These are phyloP conservation scores for Quadriops clusia DNA, from an alignment of 2,888 invertebrate species.

Conservation along the genomic window DNA sequence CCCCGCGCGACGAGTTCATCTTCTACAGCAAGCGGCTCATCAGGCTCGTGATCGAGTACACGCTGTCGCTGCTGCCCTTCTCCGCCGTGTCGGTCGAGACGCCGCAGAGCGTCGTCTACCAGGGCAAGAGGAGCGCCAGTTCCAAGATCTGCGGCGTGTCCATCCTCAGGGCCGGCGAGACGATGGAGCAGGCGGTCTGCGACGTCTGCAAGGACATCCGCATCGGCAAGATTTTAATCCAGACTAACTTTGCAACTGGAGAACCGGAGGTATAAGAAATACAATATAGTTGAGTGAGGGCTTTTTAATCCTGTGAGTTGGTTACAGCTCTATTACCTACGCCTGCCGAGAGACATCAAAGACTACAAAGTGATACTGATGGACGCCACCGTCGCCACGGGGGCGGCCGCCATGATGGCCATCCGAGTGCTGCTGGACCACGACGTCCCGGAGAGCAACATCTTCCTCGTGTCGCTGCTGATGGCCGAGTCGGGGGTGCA, in stretches of 20 bases:
- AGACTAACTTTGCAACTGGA: constrained; percentile 89
- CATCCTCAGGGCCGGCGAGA: constrained; percentile 94
- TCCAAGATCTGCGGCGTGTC: constrained; percentile 95
- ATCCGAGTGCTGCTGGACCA: constrained; percentile 94
- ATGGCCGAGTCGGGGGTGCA: constrained; percentile 98
- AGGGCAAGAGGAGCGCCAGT: constrained; percentile 73
- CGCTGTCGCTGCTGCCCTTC: constrained; percentile 85
- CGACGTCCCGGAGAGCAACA: constrained; percentile 90
- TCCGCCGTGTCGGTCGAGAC: constrained; percentile 74
- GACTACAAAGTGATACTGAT: constrained; percentile 90
- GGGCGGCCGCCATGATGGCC: constrained; percentile 99
- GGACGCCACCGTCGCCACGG: constrained; percentile 98
- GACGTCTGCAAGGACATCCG: constrained; percentile 96
- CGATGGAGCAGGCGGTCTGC: constrained; percentile 97
- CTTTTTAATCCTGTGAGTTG: no score
- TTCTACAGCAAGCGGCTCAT: constrained; percentile 98
- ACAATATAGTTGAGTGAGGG: neutral
- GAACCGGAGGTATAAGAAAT: constrained; percentile 71
- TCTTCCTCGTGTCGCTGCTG: constrained; percentile 80
- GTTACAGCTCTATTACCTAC: constrained; percentile 82
- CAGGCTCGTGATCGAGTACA: constrained; percentile 90
- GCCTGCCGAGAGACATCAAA: constrained; percentile 94
- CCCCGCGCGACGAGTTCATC: constrained; percentile 94
- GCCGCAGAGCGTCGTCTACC: constrained; percentile 75
- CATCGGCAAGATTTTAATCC: constrained; percentile 97